A percentile compares a stretch with the other conserved stretches of the same genome.
phyloP scores from a whole-genome alignment of 2,888 invertebrate genomes.

The Aricia artaxerxes region DNA sequence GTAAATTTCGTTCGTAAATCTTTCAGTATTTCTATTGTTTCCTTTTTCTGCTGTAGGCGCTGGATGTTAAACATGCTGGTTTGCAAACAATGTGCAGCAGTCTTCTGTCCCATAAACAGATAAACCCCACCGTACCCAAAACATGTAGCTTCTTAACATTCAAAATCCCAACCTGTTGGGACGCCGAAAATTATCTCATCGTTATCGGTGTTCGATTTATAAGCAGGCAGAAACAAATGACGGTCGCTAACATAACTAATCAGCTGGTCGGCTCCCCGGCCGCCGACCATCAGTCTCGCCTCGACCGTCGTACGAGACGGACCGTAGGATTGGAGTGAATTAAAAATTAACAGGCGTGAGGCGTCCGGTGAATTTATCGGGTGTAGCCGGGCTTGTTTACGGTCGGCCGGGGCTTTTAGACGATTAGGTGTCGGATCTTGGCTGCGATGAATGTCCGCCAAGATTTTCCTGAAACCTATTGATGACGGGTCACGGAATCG shows the following conservation, averaged over 20 bases:
- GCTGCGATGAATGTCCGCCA: slow-evolving; percentile 28
- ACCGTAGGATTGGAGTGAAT: slow-evolving; percentile 62
- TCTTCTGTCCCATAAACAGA: too few species aligned
- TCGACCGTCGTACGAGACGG: slow-evolving; percentile 62
- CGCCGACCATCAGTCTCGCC: slow-evolving; percentile 66
- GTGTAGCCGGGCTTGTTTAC: slow-evolving; percentile 62
- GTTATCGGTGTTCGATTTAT: slow-evolving; percentile 62
- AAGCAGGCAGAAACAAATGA: slow-evolving; percentile 70
- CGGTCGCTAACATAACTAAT: slow-evolving; percentile 74
- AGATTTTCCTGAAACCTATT: slow-evolving; percentile 27
- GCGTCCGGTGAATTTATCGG: slow-evolving; percentile 62
- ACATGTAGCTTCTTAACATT: background rate
- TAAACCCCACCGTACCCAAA: background rate
- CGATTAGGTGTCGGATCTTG: slow-evolving; percentile 55
- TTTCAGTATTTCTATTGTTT: too few species aligned
- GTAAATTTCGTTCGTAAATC: too few species aligned
- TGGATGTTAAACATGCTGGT: too few species aligned
- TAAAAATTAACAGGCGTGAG: slow-evolving; percentile 69
- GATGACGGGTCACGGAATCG: slow-evolving; percentile 2
- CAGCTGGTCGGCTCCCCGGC: slow-evolving; percentile 59
- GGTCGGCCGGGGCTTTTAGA: slow-evolving; percentile 58
- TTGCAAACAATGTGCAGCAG: too few species aligned
- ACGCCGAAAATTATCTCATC: slow-evolving; percentile 37
- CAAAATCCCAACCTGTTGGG: background rate
- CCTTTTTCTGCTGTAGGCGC: too few species aligned